These are phyloP conservation scores for Sesia bembeciformis DNA, from an alignment of 2,888 invertebrate genomes.

Conservation along the genomic window DNA sequence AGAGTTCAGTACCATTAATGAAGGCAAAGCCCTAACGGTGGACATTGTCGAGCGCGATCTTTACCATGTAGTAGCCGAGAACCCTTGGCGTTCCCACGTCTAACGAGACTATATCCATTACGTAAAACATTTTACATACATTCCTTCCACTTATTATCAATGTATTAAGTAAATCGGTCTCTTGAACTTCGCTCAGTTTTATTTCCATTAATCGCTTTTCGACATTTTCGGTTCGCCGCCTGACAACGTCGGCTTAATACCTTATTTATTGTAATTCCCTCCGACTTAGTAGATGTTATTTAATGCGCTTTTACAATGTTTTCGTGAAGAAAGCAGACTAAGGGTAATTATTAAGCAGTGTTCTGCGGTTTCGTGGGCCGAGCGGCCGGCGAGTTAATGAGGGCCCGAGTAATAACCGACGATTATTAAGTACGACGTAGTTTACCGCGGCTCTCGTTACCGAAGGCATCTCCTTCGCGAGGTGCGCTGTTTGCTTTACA, in stretches of 20 bases:
- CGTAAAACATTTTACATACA: constrained; percentile 62
- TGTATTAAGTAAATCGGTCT: constrained; percentile 67
- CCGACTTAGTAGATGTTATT: constrained; percentile 57
- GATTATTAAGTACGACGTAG: constrained; percentile 65
- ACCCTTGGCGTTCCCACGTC: constrained; percentile 57
- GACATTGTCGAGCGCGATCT: constrained; percentile 54
- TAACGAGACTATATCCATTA: constrained; percentile 69
- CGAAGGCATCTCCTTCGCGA: constrained; percentile 22
- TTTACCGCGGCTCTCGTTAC: constrained; percentile 50
- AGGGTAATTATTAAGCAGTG: constrained; percentile 68
- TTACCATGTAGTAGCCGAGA: constrained; percentile 47
- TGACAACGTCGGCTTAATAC: constrained; percentile 56
- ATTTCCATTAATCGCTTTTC: constrained; percentile 65
- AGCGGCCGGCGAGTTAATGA: constrained; percentile 58
- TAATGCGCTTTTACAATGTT: constrained; percentile 58
- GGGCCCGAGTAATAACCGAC: constrained; percentile 56
- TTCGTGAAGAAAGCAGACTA: constrained; percentile 63
- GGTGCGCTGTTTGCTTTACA: constrained; percentile 29
- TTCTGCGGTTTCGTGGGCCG: constrained; percentile 62
- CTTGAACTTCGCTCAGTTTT: constrained; percentile 56
- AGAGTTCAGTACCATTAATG: constrained; percentile 57
- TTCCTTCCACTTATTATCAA: constrained; percentile 64
- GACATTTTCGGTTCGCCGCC: constrained; percentile 50
- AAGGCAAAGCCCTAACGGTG: constrained; percentile 61
- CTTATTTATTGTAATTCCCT: constrained; percentile 63